Evolutionary conservation across 2,888 invertebrate species (phyloP), one percentile per base, ranked within the genome.

Genomic region (Lepidochrysops patricia): DNA sequence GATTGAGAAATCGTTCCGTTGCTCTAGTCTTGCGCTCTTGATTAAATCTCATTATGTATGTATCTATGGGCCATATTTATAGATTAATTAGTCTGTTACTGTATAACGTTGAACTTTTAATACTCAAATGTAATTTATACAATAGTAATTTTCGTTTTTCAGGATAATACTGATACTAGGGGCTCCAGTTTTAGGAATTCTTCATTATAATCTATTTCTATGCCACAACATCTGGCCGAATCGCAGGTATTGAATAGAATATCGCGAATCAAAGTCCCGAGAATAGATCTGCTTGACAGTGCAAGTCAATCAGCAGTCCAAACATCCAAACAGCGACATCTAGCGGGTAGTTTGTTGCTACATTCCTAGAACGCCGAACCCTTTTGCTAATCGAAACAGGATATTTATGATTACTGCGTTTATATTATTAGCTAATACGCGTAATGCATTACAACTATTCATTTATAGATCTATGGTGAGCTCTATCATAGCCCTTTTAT

Each of bases 281-380:
- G 63, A 71, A 72, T 72, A 72, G 69, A 23, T 59, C 59, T 67
- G 63, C 72, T 73, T 74, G 75, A 76, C 79, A 76, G 74, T 82
- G 76, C 77, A 75, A 75, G 82, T 85, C 86, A 82, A 82, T 87
- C 87, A 85, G 73, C 80, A 76, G 82, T 86, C 87, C 85, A 79
- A 86, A 86, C 85, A 85, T 68, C 67, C 60, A 60, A 71, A 71
- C 71, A 70, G 67, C 63, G 67, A 67, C 68, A 69, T 65, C 68
- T 67, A 64, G 62, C 60, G 63, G 19, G 27, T 29, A 52, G 54
- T 54, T 54, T 52, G 61, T 61, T 62, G 63, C 61, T 62, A 57
- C 65, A 64, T 84, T 84, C 84, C 77, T 73, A 74, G 83, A 82
- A 83, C 69, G 67, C 54, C 66, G 58, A 60, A 62, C 62, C 60